Evolutionary conservation across 1,140 invertebrate species (phyloP).

Genomic region (Phortica variegata): DNA sequence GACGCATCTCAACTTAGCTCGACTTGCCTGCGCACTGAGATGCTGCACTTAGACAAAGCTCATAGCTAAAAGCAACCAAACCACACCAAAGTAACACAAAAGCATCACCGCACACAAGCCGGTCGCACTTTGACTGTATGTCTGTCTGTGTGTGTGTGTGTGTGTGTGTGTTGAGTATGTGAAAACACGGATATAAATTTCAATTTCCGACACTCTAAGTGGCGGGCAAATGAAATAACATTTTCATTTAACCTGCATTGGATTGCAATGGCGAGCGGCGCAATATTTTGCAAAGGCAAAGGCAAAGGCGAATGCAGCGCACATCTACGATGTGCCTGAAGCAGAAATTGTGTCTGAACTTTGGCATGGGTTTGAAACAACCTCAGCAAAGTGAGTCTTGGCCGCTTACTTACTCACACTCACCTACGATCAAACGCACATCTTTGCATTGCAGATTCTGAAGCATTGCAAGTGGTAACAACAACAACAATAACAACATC

Average conservation of each 20-base stretch:
- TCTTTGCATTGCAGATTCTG: slow-evolving; percentile 48
- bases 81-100: too few species aligned
- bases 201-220: slow-evolving; percentile 57
- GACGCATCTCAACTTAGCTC: too few species aligned
- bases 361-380: slow-evolving; percentile 12
- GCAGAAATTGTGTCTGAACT: slow-evolving; percentile 2
- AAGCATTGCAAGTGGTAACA: slow-evolving; percentile 29
- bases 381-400: slow-evolving; percentile 40
- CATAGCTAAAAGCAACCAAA: too few species aligned
- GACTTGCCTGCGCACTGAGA: too few species aligned
- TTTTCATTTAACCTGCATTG: slow-evolving; percentile 57
- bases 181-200: slow-evolving; percentile 57
- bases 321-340: slow-evolving; percentile 8
- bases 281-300: too few species aligned
- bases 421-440: slow-evolving; percentile 23
- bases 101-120: too few species aligned
- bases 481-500: slow-evolving; percentile 16
- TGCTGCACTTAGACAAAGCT: too few species aligned
- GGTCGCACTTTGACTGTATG: slow-evolving; percentile 21
- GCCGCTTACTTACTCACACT: too few species aligned
- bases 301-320: background rate
- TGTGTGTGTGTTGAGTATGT: slow-evolving; percentile 18
- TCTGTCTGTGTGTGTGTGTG: slow-evolving; percentile 9
- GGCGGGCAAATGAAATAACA: slow-evolving; percentile 57
- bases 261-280: too few species aligned